Evolutionary conservation across 2,113 vertebrate species (phyloP), one percentile per base, ranked within the genome.

Genomic region (Chelonoidis abingdonii): DNA sequence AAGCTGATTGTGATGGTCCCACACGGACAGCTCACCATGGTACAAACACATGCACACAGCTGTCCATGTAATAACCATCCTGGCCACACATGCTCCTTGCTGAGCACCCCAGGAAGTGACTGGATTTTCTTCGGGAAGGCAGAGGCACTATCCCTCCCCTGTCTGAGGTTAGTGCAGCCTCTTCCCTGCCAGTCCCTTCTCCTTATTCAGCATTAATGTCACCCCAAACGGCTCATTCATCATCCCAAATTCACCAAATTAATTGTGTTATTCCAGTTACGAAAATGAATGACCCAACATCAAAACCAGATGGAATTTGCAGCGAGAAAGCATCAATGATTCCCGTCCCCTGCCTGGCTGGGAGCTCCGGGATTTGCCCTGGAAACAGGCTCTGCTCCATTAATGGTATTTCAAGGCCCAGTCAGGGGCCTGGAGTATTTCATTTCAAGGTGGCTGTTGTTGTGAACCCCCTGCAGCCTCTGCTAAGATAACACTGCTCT

Each of bases 261-360:
- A 98, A 97, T 95, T 93, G 96, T 98, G 96, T 98, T 95, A 97
- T 98, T 98, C 93, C 95, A 96, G 95, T 93, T 97, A 95, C 44
- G 2, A 50, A 97, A 97, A 95, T 85, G 97, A 97, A 97, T 91
- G 95, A 97, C 47, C 97, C 95, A 95, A 97, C 97, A 97, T 93
- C 86, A 98, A 97, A 97, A 91, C 96, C 47, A 47, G 47, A 2
- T 95, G 97, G 95, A 98, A 95, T 95, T 94, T 57, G 8, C 59
- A 69, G 97, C 80, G 87, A 97, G 90, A 97, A 98, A 87, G 92
- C 95, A 98, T 98, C 95, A 97, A 97, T 98, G 97, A 97, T 95
- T 97, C 87, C 92, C 57, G 92, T 96, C 94, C 69, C 93, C 82
- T 87, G 84, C 95, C 95, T 97, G 95, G 82, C 89, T 80, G 94